Base-by-base conservation (phyloP, 2,113 vertebrate species). In the Xiphorhynchus elegans region DNA sequence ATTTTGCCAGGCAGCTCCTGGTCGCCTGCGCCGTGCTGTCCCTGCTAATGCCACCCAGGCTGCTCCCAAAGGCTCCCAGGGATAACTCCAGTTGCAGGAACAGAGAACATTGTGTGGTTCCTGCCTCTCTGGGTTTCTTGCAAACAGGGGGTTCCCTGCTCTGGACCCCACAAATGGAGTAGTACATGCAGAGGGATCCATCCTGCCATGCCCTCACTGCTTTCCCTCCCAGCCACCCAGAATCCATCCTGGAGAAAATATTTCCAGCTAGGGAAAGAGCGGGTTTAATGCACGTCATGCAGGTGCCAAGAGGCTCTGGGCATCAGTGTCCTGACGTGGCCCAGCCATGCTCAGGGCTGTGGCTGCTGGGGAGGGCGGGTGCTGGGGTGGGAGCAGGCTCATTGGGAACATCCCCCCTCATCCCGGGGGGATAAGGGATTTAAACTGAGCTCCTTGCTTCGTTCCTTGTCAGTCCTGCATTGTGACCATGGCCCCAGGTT, bases 151-250 rank as follows among this genome's bases (percentile, higher is more conserved):
- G 19, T 72, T 12, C 19, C 60, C 37, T 49, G 17, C 64, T n/a
- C 78, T n/a, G 31, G 7, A 47, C 78, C 69, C 42, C 29, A 23
- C n/a, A 56, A 68, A 68, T 0, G 2, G 56, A 55, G 37, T 0
- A 1, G 11, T 8, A 15, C 1, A 0, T n/a, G 42, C 47, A 17
- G 47, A 0, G 1, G 58, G 25, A 13, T 1, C 0, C 53, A 28
- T 56, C 86, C 70, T 59, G 35, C 53, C 50, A 0, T 12, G 3
- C 17, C 28, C 10, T 3, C 1, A 1, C 58, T 75, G 37, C 35
- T 37, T n/a, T 58, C 47, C 49, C 50, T 84, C 31, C 14, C 23
- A 40, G 78, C 50, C 21, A 9, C n/a, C 10, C 1, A 0, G 80
- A 79, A 24, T 16, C 19, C 28, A 8, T 39, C 56, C 72, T 31